These are phyloP conservation scores for Parnassius apollo DNA, from an alignment of 2,888 invertebrate genomes.

Conservation along the genomic window DNA sequence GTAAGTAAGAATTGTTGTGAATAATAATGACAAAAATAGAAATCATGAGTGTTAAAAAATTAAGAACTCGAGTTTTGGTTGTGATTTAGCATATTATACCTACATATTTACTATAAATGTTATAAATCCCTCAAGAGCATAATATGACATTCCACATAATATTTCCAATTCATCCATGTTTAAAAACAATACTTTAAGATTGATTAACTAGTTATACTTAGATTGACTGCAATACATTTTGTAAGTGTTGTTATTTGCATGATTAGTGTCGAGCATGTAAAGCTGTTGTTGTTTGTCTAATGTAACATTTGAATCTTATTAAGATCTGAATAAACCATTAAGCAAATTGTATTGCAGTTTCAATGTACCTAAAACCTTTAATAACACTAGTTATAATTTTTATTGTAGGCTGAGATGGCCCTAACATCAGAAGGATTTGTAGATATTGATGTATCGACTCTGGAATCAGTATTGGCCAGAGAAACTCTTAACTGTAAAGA, in stretches of 20 bases:
- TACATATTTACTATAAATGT: not conserved
- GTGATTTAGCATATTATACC: conserved; percentile 53
- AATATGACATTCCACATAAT: conserved; percentile 25
- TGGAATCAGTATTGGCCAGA: conserved; percentile 93
- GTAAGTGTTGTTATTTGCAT: conserved; percentile 50
- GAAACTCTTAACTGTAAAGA: conserved; percentile 98
- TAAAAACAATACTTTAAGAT: conserved; percentile 21
- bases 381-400: conserved; percentile 39
- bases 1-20: conserved; percentile 40
- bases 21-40: not conserved
- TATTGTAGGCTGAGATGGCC: conserved; percentile 94
- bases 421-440: conserved; percentile 97
- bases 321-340: conserved; percentile 67
- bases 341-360: conserved; percentile 82
- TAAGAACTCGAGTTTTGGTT: conserved; percentile 62
- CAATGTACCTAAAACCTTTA: conserved; percentile 55
- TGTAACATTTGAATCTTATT: conserved; percentile 50
- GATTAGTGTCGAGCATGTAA: conserved; percentile 58
- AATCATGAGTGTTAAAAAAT: conserved; percentile 1
- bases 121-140: not conserved
- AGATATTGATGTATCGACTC: conserved; percentile 96
- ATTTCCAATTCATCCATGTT: not conserved
- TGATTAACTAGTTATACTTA: conserved; percentile 29
- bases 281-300: conserved; percentile 40
- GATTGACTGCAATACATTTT: conserved; percentile 78